Evolutionary conservation across 2,113 vertebrate species (phyloP).

Genomic region (Opisthocomus hoazin): DNA sequence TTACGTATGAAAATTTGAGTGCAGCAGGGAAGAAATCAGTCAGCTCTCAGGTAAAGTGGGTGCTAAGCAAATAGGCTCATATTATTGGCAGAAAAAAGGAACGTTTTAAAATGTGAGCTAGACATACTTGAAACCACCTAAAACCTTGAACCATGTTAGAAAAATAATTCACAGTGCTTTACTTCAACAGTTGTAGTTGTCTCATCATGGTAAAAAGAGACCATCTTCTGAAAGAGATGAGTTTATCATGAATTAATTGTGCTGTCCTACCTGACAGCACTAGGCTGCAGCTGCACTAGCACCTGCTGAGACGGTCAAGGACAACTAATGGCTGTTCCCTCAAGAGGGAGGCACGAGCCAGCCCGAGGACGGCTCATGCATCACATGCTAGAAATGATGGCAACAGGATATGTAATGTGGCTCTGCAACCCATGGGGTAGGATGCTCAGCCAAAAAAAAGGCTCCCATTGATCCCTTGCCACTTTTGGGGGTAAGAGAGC

Average conservation of each 20-base stretch:
- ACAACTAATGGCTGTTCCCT: background rate
- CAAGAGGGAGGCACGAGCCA: fast-evolving
- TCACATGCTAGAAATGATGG: background rate
- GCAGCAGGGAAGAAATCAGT: background rate
- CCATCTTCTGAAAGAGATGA: background rate
- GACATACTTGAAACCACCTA: background rate
- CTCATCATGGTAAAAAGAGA: background rate
- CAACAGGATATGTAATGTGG: background rate
- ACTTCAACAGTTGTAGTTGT: background rate
- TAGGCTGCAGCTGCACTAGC: background rate
- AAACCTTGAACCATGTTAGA: background rate
- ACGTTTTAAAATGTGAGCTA: background rate
- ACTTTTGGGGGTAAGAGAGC: background rate
- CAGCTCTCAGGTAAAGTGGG: background rate
- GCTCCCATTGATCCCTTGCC: background rate
- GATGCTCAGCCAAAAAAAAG: background rate
- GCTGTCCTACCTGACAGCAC: background rate
- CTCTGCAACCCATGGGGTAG: background rate
- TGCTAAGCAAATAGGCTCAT: background rate
- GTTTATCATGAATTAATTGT: background rate
- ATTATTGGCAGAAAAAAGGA: background rate
- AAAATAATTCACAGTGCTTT: background rate
- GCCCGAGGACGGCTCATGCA: background rate
- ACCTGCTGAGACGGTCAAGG: background rate
- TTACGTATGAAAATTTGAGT: background rate